Base-by-base conservation (phyloP, 2,113 vertebrate genomes). In the Elephantulus edwardii region DNA sequence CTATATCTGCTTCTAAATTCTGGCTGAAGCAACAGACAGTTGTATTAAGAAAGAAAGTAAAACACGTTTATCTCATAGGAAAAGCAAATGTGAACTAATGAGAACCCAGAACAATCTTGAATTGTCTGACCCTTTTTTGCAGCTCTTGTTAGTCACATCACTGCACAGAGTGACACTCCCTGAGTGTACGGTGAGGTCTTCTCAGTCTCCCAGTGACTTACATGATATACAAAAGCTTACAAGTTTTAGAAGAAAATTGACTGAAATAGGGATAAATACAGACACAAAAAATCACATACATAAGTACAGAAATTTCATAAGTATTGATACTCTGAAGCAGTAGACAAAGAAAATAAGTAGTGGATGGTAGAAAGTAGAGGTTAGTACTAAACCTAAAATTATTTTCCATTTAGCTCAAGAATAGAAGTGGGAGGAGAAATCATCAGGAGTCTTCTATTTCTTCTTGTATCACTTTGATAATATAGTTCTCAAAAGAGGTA, bases 281-380 rank as follows among this genome's bases (percentile, higher is more conserved):
- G 10, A 86, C 83, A 89, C 28, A 92, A 9, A 95, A 86, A 93
- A 88, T 62, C 81, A 90, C 88, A 38, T 60, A 68, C 6, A 33
- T 33, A 95, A 90, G 56, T 46, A 90, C 46, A 92, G 5, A 35
- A 79, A 81, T 20, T 44, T 85, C 66, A 60, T 77, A 86, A 79
- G 95, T 93, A 92, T 52, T 72, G 82, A 62, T 81, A 85, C 77
- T 92, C 19, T n/a, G 58, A 92, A 76, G 26, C 13, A 90, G 83
- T 89, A 88, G 38, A 10, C 87, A 38, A 95, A 94, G 52, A 88
- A 56, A 93, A 12, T 54, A 22, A 14, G 40, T n/a, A 42, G 19
- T 54, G 16, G n/a, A 52, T 82, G 74, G 64, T 89, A n/a, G 6
- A 93, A 91, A 75, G 14, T 3, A 87, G 44, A n/a, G n/a, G n/a